Evolutionary conservation across 1,140 invertebrate species (phyloP), one percentile per base, ranked within the genome.

Genomic region (Dendrolimus punctatus): DNA sequence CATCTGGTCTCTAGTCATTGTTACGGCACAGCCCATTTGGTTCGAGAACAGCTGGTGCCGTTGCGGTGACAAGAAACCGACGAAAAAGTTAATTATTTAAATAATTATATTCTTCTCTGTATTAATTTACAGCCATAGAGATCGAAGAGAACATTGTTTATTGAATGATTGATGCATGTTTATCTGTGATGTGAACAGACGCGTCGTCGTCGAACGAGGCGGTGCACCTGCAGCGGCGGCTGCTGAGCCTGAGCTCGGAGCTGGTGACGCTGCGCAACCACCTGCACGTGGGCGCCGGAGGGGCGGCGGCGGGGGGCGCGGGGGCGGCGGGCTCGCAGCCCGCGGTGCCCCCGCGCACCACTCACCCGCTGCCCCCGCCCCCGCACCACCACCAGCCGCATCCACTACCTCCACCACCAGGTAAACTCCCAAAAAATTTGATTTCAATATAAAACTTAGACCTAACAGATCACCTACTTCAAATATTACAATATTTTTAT

Each of bases 161-260:
- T 49, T 43, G 23, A 23, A 39, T 49, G 7, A 42, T 4, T n/a
- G 41, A 46, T 4, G 8, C 4, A 49, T 5, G n/a, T n/a, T n/a
- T 23, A 4, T 44, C 5, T 46, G 5, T 49, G 39, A 91, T 90
- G 6, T 23, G 23, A 23, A 23, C 89, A 97, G 95, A 96, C 94
- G 95, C 95, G 59, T 96, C 95, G 58, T 96, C 95, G 43, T 96
- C 95, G 65, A 96, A 96, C 88, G 95, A 97, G 90, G 95, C 95
- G 44, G 95, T 96, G 64, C 95, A 96, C 76, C 88, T 96, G 64
- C 95, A 97, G 87, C 95, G 96, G 75, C 91, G 95, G 53, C 89
- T 97, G 60, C 93, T 95, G 62, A 96, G 93, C 82, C 89, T 97
- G 57, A 95, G 94, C 86, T 95, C 94, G 46, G 95, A 96, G 88